Evolutionary conservation across 92 coral and sea anemone species (phyloP).

Genomic region (Meandrina meandrites): DNA sequence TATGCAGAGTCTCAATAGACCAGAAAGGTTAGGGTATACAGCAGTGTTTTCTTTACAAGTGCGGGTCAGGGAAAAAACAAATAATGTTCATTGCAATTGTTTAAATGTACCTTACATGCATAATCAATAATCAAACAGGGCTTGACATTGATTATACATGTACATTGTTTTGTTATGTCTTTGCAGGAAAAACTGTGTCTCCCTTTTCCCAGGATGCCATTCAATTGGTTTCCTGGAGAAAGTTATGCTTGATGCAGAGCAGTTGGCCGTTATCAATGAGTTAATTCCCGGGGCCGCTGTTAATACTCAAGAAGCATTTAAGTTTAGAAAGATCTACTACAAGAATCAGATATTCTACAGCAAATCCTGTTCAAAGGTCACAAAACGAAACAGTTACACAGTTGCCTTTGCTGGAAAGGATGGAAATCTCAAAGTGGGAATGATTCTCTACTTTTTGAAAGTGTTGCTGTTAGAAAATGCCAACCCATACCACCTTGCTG

Average conservation of each 20-base stretch:
- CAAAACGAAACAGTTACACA: conserved; percentile 52
- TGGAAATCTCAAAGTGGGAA: conserved; percentile 6
- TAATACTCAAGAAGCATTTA: conserved; percentile 30
- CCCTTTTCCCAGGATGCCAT: conserved; percentile 47
- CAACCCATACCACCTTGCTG: neutral
- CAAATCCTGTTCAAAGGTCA: conserved; percentile 45
- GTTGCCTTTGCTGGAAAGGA: conserved; percentile 3
- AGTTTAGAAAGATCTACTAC: conserved; percentile 41
- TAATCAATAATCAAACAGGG: no score
- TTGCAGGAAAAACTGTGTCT: conserved; percentile 36
- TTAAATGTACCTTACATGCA: neutral
- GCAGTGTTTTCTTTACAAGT: no score
- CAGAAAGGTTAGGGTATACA: conserved; percentile 21
- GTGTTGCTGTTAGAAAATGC: neutral
- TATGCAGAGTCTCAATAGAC: conserved; percentile 29
- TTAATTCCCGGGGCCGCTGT: conserved; percentile 48
- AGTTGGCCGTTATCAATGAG: conserved; percentile 46
- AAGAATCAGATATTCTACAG: conserved; percentile 43
- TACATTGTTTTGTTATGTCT: neutral
- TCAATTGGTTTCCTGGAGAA: conserved; percentile 37
- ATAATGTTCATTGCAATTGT: neutral
- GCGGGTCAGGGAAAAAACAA: no score
- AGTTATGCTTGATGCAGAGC: conserved; percentile 16
- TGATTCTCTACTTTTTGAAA: conserved; percentile 3
- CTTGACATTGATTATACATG: no score